Conservation (phyloP, 2,113 vertebrate species). For the Montifringilla adamsi region DNA sequence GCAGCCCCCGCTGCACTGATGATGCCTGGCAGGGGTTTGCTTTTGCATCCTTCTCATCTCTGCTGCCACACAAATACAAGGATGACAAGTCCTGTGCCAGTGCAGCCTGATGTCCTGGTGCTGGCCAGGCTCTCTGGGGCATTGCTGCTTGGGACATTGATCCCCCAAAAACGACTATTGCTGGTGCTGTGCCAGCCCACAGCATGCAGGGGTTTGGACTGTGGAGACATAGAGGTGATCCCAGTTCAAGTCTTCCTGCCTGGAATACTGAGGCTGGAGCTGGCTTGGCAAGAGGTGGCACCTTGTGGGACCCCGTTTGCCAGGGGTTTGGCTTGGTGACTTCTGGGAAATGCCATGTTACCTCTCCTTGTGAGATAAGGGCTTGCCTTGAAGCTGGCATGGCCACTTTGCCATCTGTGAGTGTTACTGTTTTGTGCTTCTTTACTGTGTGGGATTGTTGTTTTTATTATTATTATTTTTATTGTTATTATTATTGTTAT, state of each 20-base stretch:
- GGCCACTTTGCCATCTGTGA: neutral
- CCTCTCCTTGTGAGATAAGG: neutral
- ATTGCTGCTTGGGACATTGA: neutral
- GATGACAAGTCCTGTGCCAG: accelerated
- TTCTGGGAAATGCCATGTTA: neutral
- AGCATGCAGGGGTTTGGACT: neutral
- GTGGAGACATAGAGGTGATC: neutral
- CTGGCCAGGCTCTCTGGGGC: neutral
- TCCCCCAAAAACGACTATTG: accelerated
- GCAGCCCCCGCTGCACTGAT: accelerated
- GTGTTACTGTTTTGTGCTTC: neutral
- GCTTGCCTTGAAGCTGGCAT: neutral
- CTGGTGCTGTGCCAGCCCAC: neutral
- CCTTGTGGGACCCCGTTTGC: accelerated
- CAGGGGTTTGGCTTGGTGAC: neutral
- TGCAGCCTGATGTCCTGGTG: too few relatives aligned
- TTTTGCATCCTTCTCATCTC: neutral
- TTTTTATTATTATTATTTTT: neutral
- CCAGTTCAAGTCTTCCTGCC: neutral
- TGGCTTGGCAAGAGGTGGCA: neutral
- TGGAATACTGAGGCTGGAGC: neutral
- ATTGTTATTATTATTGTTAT: neutral
- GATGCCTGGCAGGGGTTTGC: neutral
- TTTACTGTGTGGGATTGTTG: neutral
- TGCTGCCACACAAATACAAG: neutral